A percentile compares a stretch with the other conserved stretches of the same genome.
Conservation (phyloP, 1,140 invertebrate genomes). For the Drosophila seguyi region DNA sequence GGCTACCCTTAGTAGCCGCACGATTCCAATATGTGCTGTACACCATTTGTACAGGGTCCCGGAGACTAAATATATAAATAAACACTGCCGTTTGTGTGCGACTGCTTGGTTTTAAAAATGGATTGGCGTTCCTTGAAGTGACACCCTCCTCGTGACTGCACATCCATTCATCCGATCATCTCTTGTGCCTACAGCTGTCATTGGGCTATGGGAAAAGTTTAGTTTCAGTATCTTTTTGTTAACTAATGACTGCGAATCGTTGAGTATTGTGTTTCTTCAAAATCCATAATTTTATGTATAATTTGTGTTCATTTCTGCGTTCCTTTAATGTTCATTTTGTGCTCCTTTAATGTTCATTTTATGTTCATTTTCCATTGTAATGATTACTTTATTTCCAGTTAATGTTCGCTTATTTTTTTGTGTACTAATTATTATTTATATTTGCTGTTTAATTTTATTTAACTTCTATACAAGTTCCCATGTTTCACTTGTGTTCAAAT, state of each 20-base stretch:
- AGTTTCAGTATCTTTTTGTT: no score
- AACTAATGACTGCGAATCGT: no score
- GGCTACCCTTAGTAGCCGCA: background rate
- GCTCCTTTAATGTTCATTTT: background rate
- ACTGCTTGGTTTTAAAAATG: slow-evolving; percentile 10
- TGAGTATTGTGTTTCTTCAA: no score
- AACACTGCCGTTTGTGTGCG: background rate
- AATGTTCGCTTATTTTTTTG: background rate
- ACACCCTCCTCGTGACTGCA: slow-evolving; percentile 6
- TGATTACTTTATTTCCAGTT: background rate
- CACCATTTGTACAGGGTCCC: background rate
- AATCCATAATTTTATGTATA: background rate
- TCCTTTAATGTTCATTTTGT: background rate
- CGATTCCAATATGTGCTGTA: background rate
- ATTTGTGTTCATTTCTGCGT: background rate
- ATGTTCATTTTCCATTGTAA: background rate
- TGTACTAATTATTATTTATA: no score
- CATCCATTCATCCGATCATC: slow-evolving; percentile 5
- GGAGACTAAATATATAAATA: slow-evolving; percentile 10
- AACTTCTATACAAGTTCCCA: no score
- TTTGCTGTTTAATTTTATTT: no score
- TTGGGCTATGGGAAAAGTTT: background rate
- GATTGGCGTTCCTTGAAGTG: slow-evolving; percentile 2
- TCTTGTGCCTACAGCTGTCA: background rate
- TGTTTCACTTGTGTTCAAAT: no score